These are phyloP conservation scores for Fratercula arctica DNA, from an alignment of 2,797 vertebrate genomes.

Conservation along the genomic window DNA sequence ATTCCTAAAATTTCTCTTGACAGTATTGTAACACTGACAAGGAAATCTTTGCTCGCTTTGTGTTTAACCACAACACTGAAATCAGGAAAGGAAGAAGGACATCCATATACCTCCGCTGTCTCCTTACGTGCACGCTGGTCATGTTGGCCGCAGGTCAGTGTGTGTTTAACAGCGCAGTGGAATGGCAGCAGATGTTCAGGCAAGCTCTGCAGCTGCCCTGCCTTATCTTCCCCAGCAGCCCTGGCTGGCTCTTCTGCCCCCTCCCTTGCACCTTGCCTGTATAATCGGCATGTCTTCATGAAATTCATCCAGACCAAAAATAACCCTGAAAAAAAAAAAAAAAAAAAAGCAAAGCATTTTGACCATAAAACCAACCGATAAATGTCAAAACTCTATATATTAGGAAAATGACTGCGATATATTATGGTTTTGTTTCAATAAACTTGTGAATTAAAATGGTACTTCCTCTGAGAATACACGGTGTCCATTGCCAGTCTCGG, in stretches of 20 bases:
- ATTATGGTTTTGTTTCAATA: neutral
- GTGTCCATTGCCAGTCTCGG: neutral
- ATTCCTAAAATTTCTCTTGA: neutral
- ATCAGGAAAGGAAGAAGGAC: neutral
- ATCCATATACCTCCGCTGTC: neutral
- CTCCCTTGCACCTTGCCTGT: neutral
- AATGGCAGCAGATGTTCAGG: neutral
- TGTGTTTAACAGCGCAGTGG: neutral
- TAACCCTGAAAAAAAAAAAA: neutral
- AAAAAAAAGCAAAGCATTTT: neutral
- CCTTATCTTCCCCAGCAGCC: neutral
- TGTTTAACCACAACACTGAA: neutral
- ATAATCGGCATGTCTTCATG: neutral
- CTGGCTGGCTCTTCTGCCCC: neutral
- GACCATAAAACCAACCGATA: neutral
- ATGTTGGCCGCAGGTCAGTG: neutral
- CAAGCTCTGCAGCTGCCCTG: neutral
- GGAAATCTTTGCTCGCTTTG: neutral
- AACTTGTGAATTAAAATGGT: neutral
- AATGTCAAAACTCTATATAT: neutral
- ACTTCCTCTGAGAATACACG: neutral
- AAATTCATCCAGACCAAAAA: neutral
- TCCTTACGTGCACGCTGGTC: neutral
- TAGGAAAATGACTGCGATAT: neutral
- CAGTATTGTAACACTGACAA: neutral